Evolutionary conservation across 2,888 invertebrate genomes (phyloP).

Genomic region (Harmothoe impar): DNA sequence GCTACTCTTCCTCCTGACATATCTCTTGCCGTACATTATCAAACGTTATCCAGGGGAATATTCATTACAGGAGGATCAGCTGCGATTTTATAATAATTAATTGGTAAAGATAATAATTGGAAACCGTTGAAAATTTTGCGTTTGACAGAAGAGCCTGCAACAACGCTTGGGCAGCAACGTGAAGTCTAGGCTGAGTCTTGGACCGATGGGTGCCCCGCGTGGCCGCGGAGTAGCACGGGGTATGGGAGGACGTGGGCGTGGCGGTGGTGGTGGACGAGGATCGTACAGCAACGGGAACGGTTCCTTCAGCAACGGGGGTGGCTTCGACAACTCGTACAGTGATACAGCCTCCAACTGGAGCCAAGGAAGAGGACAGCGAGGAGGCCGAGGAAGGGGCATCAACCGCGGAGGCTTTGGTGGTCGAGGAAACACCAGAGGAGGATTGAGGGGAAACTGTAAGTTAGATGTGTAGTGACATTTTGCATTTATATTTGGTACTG

Average conservation of each 20-base stretch:
- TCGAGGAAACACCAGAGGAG: neutral
- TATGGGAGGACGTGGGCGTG: slow-evolving; percentile 41
- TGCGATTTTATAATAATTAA: too few species aligned
- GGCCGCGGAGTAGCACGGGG: neutral
- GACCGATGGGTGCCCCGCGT: slow-evolving; percentile 1
- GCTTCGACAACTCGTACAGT: too few species aligned
- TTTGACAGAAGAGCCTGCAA: slow-evolving; percentile 70
- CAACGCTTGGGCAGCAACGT: slow-evolving; percentile 75
- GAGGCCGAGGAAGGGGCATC: neutral
- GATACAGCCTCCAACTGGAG: neutral
- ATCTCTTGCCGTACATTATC: too few species aligned
- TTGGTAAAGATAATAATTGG: too few species aligned
- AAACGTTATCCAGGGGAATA: too few species aligned
- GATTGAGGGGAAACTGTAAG: slow-evolving; percentile 6
- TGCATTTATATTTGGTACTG: too few species aligned
- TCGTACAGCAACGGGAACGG: slow-evolving; percentile 3
- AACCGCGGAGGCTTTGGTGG: neutral
- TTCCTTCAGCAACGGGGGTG: too few species aligned
- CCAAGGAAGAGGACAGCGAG: neutral
- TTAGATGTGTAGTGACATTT: neutral
- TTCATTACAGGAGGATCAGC: too few species aligned
- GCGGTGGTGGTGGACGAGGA: neutral
- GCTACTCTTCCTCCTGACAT: too few species aligned
- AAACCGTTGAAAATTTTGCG: too few species aligned
- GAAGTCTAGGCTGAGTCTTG: slow-evolving; percentile 76